Percentiles rank a stretch among this genome's conserved stretches.
These are phyloP conservation scores for Corythornis cristatus DNA, from an alignment of 2,113 vertebrate genomes.

Conservation along the genomic window DNA sequence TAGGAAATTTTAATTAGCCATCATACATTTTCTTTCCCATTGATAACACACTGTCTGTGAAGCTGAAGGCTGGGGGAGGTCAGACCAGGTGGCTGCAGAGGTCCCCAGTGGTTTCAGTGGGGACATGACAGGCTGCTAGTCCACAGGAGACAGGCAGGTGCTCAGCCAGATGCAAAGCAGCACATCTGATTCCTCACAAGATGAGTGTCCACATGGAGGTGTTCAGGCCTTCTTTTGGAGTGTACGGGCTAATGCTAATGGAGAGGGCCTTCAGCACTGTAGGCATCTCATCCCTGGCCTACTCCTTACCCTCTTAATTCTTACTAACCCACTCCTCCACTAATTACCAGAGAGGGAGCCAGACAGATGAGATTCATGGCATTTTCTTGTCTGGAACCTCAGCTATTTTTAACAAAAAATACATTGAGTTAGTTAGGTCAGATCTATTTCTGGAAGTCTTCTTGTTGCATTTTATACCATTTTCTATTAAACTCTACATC, in stretches of 20 bases:
- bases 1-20: conserved; percentile 11
- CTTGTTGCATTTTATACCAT: background rate
- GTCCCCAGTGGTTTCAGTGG: accelerated
- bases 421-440: background rate
- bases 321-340: background rate
- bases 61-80: accelerated
- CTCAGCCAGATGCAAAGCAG: background rate
- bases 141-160: accelerated
- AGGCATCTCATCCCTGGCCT: background rate
- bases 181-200: background rate
- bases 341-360: background rate
- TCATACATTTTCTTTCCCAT: background rate
- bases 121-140: background rate
- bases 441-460: conserved; percentile 16
- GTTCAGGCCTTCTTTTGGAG: background rate
- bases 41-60: accelerated
- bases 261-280: background rate
- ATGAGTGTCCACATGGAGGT: accelerated
- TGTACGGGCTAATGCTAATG: accelerated
- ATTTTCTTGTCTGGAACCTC: background rate
- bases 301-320: background rate
- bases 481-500: background rate
- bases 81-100: accelerated
- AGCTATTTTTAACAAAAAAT: background rate
- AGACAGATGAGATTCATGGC: background rate